Evolutionary conservation across 2,797 vertebrate genomes (phyloP), one percentile per base, ranked within the genome.

Genomic region (Spea hammondii): DNA sequence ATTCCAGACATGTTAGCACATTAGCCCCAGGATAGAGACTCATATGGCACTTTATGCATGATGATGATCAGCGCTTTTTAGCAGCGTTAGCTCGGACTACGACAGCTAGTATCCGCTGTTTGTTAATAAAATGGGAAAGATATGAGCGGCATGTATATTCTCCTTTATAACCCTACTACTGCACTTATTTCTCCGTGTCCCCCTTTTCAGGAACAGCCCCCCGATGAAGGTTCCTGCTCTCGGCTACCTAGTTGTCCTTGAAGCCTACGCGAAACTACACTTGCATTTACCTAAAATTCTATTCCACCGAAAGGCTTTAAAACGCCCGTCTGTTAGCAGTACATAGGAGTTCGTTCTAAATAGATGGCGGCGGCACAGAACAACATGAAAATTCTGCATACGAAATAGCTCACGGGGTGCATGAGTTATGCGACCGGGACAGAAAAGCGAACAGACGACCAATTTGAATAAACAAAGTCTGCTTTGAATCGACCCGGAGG

Each of bases 1-100:
- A 77, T 78, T 74, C 65, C 70, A 62, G 80, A 76, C 67, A 80
- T 80, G 75, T 80, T 76, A 64, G 73, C 73, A 74, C 75, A 82
- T 78, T 73, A 73, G 75, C 75, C 80, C 5, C 65, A 70, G 80
- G 80, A 82, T 78, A 82, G 70, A 72, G 75, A 73, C 74, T 70
- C 65, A 48, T 47, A 32, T 53, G 65, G 78, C 69, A 57, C 65
- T 77, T 64, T 74, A 64, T 65, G 73, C 75, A 70, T 78, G 60
- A 59, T 55, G 8, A 62, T 73, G 44, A 72, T 81, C 32, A 81
- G 64, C 68, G 49, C 55, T 44, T 51, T 71, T 46, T 68, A 74
- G 32, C 48, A 57, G 17, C 9, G 32, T 32, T 32, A 32, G 32
- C 32, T 32, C 32, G 32, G 32, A 10, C 47, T 45, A 69, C 17